phyloP scores from a whole-genome alignment of 2,888 invertebrate species.

The Linnaemya vulpina region DNA sequence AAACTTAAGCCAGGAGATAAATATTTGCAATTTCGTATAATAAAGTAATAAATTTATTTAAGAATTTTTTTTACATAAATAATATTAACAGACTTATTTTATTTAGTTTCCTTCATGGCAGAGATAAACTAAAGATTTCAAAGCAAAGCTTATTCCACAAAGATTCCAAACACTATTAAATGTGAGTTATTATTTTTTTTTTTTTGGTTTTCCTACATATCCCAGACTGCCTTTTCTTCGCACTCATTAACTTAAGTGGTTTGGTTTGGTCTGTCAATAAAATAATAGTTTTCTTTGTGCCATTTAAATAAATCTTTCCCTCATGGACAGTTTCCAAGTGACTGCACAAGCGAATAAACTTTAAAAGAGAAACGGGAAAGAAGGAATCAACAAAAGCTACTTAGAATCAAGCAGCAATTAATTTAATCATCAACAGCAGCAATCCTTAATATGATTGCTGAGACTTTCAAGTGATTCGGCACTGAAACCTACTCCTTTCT shows the following conservation, averaged over 20 bases:
- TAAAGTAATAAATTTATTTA: constrained; percentile 66
- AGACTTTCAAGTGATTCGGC: no score
- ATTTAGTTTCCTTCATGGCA: neutral
- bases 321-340: constrained; percentile 62
- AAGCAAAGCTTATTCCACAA: neutral
- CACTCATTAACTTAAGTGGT: constrained; percentile 59
- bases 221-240: neutral
- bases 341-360: constrained; percentile 49
- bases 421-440: neutral
- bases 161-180: neutral
- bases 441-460: neutral
- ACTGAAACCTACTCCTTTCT: no score
- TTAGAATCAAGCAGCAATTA: neutral
- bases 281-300: constrained; percentile 39
- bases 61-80: neutral
- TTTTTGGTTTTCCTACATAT: neutral
- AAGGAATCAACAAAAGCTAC: constrained; percentile 14
- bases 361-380: neutral
- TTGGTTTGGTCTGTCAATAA: constrained; percentile 40
- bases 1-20: constrained; percentile 7
- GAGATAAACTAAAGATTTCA: neutral
- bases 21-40: constrained; percentile 59
- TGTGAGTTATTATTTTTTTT: neutral
- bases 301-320: constrained; percentile 61
- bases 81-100: constrained; percentile 26